Evolutionary conservation across 2,113 vertebrate genomes (phyloP), one percentile per base, ranked within the genome.

Genomic region (Corapipo altera): DNA sequence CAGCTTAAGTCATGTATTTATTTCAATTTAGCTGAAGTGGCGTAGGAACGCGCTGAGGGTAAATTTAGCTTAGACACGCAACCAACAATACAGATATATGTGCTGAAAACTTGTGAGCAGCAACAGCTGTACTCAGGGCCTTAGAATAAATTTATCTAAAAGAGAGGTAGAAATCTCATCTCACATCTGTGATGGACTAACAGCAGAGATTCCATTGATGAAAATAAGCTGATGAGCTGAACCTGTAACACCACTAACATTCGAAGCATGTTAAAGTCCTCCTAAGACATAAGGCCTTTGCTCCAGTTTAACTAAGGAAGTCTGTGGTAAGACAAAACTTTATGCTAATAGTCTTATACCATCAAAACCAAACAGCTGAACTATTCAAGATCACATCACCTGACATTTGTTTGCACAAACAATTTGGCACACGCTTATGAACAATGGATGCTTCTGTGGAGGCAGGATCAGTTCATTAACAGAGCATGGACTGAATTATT

Each of bases 401-500:
- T 80, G 76, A 80, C 73, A 88, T 76, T 46, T 94, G 89, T 87
- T 94, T 92, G 57, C 49, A 79, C 39, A 91, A 93, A 91, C 59
- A 93, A 66, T 94, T 89, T 91, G 65, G 67, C 21, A 11, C 48
- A 73, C 35, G 11, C n/a, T 79, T 85, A 88, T 0, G 9, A 91
- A 91, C 72, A 90, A 39, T n/a, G 35, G 72, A 87, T 89, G 73
- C 20, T 87, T 73, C 67, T 78, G 23, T 39, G n/a, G 30, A 89
- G 58, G 35, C 61, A 89, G 62, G 83, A 82, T 76, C 46, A 82
- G 20, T 92, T 95, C 91, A 94, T 94, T 95, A 93, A 87, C 61
- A 73, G 55, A 72, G n/a, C 15, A 65, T 1, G 5, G 46, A 54
- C 48, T 95, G 46, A 93, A 97, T 96, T 95, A 96, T 96, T 95